phyloP scores from a whole-genome alignment of 2,797 vertebrate genomes.

The Gobionotothen gibberifrons region DNA sequence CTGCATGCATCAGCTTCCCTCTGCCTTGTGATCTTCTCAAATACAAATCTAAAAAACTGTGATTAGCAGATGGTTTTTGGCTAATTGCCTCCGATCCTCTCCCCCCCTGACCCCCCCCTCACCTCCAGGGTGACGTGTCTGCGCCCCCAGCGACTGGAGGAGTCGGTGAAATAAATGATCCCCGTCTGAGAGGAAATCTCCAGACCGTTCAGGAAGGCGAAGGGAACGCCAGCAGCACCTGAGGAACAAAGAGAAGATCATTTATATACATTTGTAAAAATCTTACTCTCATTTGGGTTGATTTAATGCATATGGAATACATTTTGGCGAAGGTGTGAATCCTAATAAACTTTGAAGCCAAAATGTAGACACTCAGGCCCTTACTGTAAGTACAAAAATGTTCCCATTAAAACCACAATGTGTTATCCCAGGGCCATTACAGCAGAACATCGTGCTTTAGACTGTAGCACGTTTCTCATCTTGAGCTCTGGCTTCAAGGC shows the following conservation, averaged over 20 bases:
- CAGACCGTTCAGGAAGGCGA: constrained; percentile 83
- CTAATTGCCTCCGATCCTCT: neutral
- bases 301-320: no score
- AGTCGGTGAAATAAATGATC: constrained; percentile 84
- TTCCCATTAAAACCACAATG: no score
- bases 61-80: no score
- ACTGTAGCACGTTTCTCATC: no score
- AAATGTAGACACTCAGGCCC: no score
- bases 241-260: neutral
- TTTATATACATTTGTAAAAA: neutral
- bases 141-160: constrained; percentile 84
- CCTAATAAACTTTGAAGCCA: no score
- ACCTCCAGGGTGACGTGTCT: constrained; percentile 83
- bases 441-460: no score
- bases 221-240: constrained; percentile 81
- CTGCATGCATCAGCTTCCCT: constrained; percentile 7
- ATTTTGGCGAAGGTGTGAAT: no score
- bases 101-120: neutral
- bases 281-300: no score
- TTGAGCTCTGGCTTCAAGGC: no score
- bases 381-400: no score
- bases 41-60: neutral
- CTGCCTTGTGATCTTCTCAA: neutral
- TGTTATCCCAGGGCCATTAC: no score
- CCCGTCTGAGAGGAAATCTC: constrained; percentile 80